These are phyloP conservation scores for Drosophila carrolli DNA, from an alignment of 1,140 invertebrate genomes.

Conservation along the genomic window DNA sequence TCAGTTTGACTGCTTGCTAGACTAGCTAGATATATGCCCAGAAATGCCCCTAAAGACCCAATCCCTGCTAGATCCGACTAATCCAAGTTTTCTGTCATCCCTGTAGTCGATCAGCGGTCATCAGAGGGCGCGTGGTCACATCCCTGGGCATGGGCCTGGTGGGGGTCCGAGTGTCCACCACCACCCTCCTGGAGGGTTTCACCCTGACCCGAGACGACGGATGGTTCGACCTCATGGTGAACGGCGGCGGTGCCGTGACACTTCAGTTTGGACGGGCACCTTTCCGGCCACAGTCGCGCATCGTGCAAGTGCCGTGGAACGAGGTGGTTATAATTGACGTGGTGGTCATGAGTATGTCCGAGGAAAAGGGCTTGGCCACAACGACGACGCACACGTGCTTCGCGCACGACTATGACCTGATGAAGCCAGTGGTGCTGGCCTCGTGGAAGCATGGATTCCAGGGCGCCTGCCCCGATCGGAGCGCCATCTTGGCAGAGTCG, in stretches of 20 bases:
- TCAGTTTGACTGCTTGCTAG: constrained; percentile 63
- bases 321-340: constrained; percentile 96
- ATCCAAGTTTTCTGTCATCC: constrained; percentile 49
- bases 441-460: constrained; percentile 99
- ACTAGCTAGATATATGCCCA: constrained; percentile 35
- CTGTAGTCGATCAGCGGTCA: constrained; percentile 96
- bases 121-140: constrained; percentile 96
- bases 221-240: constrained; percentile 98
- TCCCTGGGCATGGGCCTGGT: constrained; percentile 95
- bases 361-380: constrained; percentile 88
- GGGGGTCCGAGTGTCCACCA: constrained; percentile 96
- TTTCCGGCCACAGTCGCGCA: constrained; percentile 94
- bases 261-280: constrained; percentile 97
- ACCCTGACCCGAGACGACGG: constrained; percentile 96
- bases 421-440: constrained; percentile 97
- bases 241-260: constrained; percentile 97
- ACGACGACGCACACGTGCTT: constrained; percentile 91
- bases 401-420: constrained; percentile 95
- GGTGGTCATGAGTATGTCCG: constrained; percentile 93
- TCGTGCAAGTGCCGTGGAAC: constrained; percentile 98
- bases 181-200: constrained; percentile 95
- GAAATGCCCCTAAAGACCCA: constrained; percentile 22
- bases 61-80: constrained; percentile 55
- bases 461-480: constrained; percentile 96
- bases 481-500: constrained; percentile 96